phyloP scores from a whole-genome alignment of 2,888 invertebrate genomes.

The Acheta domesticus region DNA sequence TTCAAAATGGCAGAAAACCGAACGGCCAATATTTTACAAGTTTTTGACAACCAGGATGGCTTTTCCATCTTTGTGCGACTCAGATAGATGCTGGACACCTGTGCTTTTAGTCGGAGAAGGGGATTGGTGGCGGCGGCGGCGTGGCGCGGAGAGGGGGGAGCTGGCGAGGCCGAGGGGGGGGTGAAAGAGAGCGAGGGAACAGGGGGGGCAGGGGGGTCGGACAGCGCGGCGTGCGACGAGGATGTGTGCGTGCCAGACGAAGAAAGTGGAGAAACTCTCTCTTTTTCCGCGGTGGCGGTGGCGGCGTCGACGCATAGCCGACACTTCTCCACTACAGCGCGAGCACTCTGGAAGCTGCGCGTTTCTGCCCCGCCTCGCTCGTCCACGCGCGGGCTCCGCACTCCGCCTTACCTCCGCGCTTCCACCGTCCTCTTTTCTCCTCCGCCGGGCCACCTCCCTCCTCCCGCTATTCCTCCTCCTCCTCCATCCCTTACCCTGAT shows the following conservation, averaged over 20 bases:
- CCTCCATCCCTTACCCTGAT: slow-evolving; percentile 49
- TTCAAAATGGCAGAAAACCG: slow-evolving; percentile 47
- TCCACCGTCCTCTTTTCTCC: not conserved
- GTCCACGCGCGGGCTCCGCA: slow-evolving; percentile 29
- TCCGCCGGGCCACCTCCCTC: slow-evolving; percentile 39
- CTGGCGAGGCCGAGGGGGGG: not conserved
- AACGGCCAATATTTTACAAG: slow-evolving; percentile 63
- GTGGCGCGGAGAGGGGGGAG: slow-evolving; percentile 32
- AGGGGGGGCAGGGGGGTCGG: slow-evolving; percentile 18
- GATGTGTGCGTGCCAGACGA: not conserved
- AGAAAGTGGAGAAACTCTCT: slow-evolving; percentile 27
- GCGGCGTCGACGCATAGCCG: too few species aligned
- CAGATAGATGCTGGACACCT: slow-evolving; percentile 45
- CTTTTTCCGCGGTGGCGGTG: not conserved
- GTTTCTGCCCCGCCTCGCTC: slow-evolving; percentile 36
- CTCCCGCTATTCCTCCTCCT: slow-evolving; percentile 40
- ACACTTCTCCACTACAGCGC: not conserved
- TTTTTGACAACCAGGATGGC: slow-evolving; percentile 65
- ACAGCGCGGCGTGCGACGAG: not conserved
- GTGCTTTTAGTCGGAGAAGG: slow-evolving; percentile 39
- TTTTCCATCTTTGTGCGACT: slow-evolving; percentile 52
- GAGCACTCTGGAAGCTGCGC: slow-evolving; percentile 24
- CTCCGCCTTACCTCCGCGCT: not conserved
- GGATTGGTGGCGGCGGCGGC: slow-evolving; percentile 26
- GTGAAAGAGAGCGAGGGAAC: slow-evolving; percentile 27